A percentile compares a stretch with the other conserved stretches of the same genome.
Evolutionary conservation across 2,797 vertebrate species (phyloP).

Genomic region (Lutjanus campechanus): DNA sequence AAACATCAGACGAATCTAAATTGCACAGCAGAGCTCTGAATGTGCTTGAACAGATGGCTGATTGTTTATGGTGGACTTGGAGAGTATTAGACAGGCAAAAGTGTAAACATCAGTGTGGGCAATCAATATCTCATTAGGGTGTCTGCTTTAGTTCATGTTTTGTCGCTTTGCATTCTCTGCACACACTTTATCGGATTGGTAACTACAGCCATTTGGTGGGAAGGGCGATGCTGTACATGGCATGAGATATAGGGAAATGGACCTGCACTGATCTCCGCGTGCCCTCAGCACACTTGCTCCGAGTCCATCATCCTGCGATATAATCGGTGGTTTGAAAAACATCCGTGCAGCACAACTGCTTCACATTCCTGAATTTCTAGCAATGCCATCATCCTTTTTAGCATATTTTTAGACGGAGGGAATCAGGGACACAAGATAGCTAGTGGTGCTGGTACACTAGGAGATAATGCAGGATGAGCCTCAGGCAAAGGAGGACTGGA

Average conservation of each 20-base stretch:
- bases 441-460: constrained; percentile 60
- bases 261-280: constrained; percentile 37
- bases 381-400: constrained; percentile 65
- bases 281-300: constrained; percentile 19
- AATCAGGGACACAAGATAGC: constrained; percentile 72
- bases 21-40: constrained; percentile 45
- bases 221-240: constrained; percentile 34
- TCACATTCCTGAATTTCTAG: constrained; percentile 56
- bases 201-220: constrained; percentile 50
- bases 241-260: constrained; percentile 28
- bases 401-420: constrained; percentile 72
- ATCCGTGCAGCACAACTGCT: constrained; percentile 41
- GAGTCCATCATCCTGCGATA: constrained; percentile 45
- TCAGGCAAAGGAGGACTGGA: constrained; percentile 72
- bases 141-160: constrained; percentile 72
- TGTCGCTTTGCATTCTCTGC: constrained; percentile 69
- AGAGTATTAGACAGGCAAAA: constrained; percentile 67
- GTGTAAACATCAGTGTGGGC: constrained; percentile 74
- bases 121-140: constrained; percentile 80
- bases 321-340: constrained; percentile 54
- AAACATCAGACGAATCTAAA: constrained; percentile 42
- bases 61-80: constrained; percentile 68
- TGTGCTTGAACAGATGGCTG: constrained; percentile 65
- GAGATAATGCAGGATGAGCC: constrained; percentile 82
- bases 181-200: constrained; percentile 50